Evolutionary conservation across 2,113 vertebrate genomes (phyloP), one percentile per base, ranked within the genome.

Genomic region (Acrocephalus kingi): DNA sequence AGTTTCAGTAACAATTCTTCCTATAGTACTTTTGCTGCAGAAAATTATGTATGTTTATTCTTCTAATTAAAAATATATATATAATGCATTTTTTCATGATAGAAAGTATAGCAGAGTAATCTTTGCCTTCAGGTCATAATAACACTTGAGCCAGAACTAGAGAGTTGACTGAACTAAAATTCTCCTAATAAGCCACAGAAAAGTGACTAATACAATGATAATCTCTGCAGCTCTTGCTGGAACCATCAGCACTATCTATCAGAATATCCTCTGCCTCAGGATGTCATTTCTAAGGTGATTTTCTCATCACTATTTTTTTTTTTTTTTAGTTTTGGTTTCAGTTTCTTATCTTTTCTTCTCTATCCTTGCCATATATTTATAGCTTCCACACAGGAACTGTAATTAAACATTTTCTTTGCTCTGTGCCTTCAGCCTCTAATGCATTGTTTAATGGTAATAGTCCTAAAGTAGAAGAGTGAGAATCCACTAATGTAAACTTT

Each of bases 261-360:
- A 62, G 89, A 94, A 74, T 92, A 92, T 86, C 45, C 25, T 84
- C 48, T 95, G 43, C 55, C 79, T 92, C 48, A 41, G 63, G 82
- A 93, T 94, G 82, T 90, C 17, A 72, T 91, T 96, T 96, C 55
- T 88, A 59, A 94, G 56, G 76, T 92, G 35, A 78, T 83, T 85
- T 95, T 93, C 74, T 96, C 46, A 89, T 75, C 45, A n/a, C 15
- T 35, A 11, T 33, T 88, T 88, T 85, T 39, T 62, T 67, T 90
- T 82, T 84, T 67, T 25, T 61, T 33, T 3, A 2, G 20, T 81
- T 90, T 76, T 61, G 6, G 9, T 84, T 85, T 81, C 37, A 21
- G 15, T 25, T 61, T 61, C 79, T 83, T 91, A 55, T 86, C 85
- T 92, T 84, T 35, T 35, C 64, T 88, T 93, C 56, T 95, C 66